These are phyloP conservation scores for Baryphthengus martii DNA, from an alignment of 2,113 vertebrate species.

Conservation along the genomic window DNA sequence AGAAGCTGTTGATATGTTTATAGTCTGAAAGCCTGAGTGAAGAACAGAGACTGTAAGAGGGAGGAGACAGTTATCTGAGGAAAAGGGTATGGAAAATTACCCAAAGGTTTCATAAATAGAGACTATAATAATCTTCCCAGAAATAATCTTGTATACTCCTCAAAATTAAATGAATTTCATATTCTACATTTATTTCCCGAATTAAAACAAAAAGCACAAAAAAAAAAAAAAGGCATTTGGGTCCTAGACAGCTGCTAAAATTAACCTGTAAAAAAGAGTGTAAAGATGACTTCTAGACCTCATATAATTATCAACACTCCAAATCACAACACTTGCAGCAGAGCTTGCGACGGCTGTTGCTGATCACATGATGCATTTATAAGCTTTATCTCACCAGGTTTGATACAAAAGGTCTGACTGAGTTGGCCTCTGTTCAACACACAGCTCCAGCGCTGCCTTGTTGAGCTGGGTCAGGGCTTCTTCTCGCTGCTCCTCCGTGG, in stretches of 20 bases:
- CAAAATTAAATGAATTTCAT: not conserved
- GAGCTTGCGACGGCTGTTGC: not conserved
- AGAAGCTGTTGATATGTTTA: not conserved
- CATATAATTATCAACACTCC: not conserved
- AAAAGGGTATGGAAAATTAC: constrained; percentile 23
- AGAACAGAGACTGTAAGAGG: not conserved
- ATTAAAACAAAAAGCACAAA: not conserved
- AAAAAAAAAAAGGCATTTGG: not conserved
- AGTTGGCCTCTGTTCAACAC: constrained; percentile 29
- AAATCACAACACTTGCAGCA: not conserved
- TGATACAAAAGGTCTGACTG: constrained; percentile 59
- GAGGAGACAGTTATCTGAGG: not conserved
- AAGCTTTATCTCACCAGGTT: constrained; percentile 70
- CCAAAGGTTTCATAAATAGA: not conserved
- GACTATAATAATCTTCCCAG: not conserved
- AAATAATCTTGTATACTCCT: not conserved
- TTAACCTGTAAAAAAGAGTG: not conserved
- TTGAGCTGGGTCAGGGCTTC: constrained; percentile 75
- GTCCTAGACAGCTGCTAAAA: constrained; percentile 24
- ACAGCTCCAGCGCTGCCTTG: constrained; percentile 73
- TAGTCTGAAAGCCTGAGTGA: not conserved
- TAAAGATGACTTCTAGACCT: not conserved
- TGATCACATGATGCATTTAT: not conserved
- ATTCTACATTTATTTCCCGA: not conserved
- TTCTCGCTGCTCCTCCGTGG: constrained; percentile 67